Conservation (phyloP, 2,797 vertebrate species). For the Vireo griseus region DNA sequence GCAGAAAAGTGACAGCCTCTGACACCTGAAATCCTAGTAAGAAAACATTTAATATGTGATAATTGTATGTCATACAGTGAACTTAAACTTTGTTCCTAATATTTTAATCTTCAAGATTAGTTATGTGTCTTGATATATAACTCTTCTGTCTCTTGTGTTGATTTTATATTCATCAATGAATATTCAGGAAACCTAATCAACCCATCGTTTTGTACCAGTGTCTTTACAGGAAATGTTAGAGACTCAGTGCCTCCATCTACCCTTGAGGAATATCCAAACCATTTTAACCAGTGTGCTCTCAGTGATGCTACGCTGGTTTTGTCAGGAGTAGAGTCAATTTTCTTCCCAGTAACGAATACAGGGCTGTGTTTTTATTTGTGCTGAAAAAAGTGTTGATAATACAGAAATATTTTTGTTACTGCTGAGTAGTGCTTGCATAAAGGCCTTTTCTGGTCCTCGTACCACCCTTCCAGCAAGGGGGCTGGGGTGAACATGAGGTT, state of each 20-base stretch:
- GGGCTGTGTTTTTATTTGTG: not conserved
- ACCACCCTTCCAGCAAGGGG: not conserved
- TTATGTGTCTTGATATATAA: not conserved
- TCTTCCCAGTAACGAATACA: not conserved
- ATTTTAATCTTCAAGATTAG: not conserved
- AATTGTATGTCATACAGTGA: not conserved
- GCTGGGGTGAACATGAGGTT: not conserved
- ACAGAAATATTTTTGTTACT: not conserved
- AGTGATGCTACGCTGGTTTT: not conserved
- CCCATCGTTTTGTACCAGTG: not conserved
- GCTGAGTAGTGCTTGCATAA: not conserved
- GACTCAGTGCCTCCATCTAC: not conserved
- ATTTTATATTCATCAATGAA: not conserved
- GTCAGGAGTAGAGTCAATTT: not conserved
- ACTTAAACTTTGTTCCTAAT: not conserved
- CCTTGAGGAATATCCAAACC: not conserved
- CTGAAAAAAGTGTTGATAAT: not conserved
- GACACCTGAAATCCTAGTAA: not conserved
- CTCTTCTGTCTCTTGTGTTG: not conserved
- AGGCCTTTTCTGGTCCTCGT: not conserved
- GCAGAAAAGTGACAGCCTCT: not conserved
- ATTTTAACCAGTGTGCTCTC: not conserved
- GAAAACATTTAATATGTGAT: fast-evolving
- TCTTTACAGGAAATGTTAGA: not conserved
- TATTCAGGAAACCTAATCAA: not conserved